A percentile compares a stretch with the other conserved stretches of the same genome.
Conservation (phyloP, 2,113 vertebrate species). For the Mobula birostris region DNA sequence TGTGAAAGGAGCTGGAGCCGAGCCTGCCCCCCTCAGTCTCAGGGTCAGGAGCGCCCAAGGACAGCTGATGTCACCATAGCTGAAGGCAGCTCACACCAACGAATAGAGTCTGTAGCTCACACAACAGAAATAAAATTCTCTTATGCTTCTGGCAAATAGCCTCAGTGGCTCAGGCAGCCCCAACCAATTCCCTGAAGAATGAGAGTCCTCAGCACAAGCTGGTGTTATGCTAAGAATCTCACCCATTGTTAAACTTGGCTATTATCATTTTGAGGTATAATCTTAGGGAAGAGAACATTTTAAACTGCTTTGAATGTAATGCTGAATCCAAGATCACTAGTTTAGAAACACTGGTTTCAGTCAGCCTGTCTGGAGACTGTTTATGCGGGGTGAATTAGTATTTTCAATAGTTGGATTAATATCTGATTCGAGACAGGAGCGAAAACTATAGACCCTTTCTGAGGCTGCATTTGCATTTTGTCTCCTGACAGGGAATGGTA, state of each 20-base stretch:
- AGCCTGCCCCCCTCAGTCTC: neutral
- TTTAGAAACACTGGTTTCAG: neutral
- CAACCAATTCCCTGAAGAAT: neutral
- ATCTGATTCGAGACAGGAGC: neutral
- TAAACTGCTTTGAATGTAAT: neutral
- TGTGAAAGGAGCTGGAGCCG: neutral
- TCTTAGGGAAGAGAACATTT: neutral
- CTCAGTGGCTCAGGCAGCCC: neutral
- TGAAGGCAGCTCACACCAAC: neutral
- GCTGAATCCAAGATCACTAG: neutral
- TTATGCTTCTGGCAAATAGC: neutral
- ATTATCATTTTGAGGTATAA: neutral
- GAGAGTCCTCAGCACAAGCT: neutral
- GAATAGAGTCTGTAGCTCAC: neutral
- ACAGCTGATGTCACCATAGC: neutral
- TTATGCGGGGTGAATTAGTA: neutral
- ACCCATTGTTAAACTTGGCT: neutral
- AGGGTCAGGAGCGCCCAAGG: neutral
- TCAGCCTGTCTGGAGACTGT: neutral
- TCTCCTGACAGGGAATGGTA: slow-evolving; percentile 77
- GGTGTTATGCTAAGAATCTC: neutral
- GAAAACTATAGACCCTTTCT: neutral
- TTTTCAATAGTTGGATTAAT: neutral
- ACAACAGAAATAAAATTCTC: neutral
- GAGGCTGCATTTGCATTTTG: neutral